Conservation (phyloP, 2,797 vertebrate genomes). For the Anguilla megastoma region DNA sequence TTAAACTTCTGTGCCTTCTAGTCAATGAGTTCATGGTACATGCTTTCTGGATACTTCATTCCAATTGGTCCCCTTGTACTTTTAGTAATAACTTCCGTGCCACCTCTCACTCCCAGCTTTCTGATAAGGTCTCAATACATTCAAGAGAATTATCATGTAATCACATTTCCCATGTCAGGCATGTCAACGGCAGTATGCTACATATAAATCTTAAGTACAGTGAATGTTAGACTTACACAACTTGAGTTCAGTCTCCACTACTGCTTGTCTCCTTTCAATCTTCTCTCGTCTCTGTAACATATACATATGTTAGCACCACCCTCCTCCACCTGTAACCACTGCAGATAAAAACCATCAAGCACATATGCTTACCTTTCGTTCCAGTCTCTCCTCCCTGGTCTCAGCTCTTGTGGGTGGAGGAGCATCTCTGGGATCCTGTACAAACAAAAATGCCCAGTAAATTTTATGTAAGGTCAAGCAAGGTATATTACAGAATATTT, state of each 20-base stretch:
- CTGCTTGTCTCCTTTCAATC: slow-evolving; percentile 87
- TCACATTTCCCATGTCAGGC: background rate
- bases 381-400: slow-evolving; percentile 88
- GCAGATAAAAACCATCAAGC: background rate
- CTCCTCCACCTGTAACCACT: background rate
- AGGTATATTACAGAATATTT: background rate
- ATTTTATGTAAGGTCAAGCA: background rate
- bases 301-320: slow-evolving; percentile 14
- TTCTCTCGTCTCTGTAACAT: slow-evolving; percentile 86
- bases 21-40: background rate
- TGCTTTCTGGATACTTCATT: background rate
- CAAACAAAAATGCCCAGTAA: background rate
- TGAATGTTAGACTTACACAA: slow-evolving; percentile 78
- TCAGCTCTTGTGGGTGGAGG: slow-evolving; percentile 92
- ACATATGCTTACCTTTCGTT: slow-evolving; percentile 79
- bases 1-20: background rate
- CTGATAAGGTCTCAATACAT: background rate
- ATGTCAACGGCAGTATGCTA: background rate
- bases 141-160: background rate
- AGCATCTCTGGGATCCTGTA: slow-evolving; percentile 89
- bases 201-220: background rate
- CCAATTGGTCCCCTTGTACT: background rate
- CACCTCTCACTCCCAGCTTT: background rate
- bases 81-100: background rate
- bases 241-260: slow-evolving; percentile 90